These are phyloP conservation scores for Caenorhabditis sp. DNA, from an alignment of 2,888 invertebrate species.

Conservation along the genomic window DNA sequence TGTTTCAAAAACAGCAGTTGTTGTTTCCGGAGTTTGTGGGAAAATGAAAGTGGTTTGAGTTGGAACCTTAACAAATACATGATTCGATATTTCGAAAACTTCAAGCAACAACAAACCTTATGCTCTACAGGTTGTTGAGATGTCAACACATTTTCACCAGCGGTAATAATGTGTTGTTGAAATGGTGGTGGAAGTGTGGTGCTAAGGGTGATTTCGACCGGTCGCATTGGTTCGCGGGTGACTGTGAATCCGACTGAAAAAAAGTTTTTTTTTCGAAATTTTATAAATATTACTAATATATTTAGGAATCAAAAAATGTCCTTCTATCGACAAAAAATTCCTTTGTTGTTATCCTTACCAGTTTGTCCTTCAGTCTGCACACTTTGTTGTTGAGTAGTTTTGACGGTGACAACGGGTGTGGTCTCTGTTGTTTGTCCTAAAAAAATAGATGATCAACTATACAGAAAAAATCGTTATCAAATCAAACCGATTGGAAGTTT, in stretches of 20 bases:
- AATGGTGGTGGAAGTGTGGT: slow-evolving; percentile 30
- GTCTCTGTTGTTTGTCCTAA: background rate
- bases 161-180: slow-evolving; percentile 34
- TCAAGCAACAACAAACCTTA: background rate
- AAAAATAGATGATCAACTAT: background rate
- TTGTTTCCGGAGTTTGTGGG: slow-evolving; percentile 46
- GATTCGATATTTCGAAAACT: background rate
- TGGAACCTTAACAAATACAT: slow-evolving; percentile 7
- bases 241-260: slow-evolving; percentile 39
- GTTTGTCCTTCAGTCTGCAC: background rate
- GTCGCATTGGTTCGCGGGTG: slow-evolving; percentile 36
- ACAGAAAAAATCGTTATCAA: background rate
- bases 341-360: background rate
- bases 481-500: slow-evolving; percentile 21
- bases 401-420: slow-evolving; percentile 1
- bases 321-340: background rate
- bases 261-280: background rate
- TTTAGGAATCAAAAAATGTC: no score
- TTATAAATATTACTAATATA: no score
- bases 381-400: background rate
- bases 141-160: slow-evolving; percentile 14
- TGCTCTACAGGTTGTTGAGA: slow-evolving; percentile 9
- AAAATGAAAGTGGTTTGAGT: slow-evolving; percentile 45
- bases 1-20: slow-evolving; percentile 4
- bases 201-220: slow-evolving; percentile 10